Base-by-base conservation (phyloP, 2,888 invertebrate genomes). In the Xylota sylvarum region DNA sequence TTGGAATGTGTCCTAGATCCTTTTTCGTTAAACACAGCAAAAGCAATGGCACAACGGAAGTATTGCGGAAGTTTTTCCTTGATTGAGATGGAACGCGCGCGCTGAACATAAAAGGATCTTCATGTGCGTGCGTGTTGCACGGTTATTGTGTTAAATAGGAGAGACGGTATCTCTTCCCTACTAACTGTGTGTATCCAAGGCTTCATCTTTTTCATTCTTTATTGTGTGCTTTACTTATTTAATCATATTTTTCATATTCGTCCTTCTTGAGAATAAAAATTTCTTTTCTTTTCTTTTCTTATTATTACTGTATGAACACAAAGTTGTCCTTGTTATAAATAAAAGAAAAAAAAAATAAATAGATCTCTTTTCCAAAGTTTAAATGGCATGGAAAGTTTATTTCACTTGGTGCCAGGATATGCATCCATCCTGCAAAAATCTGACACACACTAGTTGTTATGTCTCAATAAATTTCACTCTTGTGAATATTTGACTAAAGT, bases 61-160 rank as follows among this genome's bases (percentile, higher is more conserved):
- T 48, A 55, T 74, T 56, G 56, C 74, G 84, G 84, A 84, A 84
- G 79, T 84, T 69, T 74, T 84, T 37, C 14, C 73, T 70, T 84
- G 74, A 84, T 84, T 84, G 79, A 84, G 62, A 74, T 70, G 73
- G 43, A 84, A 79, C 40, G 35, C 70, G 35, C 70, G 32, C n/a
- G 35, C 37, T 37, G 14, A 64, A 55, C 69, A 64, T 69, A 56
- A 79, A 69, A 82, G 64, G 35, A 76, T 64, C 64, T 74, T 40
- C 52, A 55, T 73, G 52, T 64, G 55, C 40, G 77, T 72, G 70
- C 72, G 72, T 65, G 77, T 77, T 58, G 48, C 64, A 50, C 46
- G 32, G 40, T 62, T 76, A 74, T 76, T 82, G 56, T 74, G 70
- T 72, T 70, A 77, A 73, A 77, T 56, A 37, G 56, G 43, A 58